Evolutionary conservation across 2,113 vertebrate species (phyloP).

Genomic region (Perognathus longimembris): DNA sequence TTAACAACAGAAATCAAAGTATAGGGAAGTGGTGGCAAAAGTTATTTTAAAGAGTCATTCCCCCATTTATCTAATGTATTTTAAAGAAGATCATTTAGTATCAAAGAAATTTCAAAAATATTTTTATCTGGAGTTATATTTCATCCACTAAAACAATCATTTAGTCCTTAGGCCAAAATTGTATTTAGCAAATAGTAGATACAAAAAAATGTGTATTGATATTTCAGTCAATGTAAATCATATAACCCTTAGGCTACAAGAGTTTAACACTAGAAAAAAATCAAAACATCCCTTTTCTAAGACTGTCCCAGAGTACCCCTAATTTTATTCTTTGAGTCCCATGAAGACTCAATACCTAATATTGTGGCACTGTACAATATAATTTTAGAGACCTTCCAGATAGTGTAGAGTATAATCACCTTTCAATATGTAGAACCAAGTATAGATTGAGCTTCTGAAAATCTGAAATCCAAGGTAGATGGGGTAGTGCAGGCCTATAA

Average conservation of each 20-base stretch:
- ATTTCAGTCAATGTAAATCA: too few relatives aligned
- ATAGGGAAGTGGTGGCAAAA: not conserved
- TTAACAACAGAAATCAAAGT: constrained; percentile 23
- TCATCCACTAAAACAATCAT: constrained; percentile 9
- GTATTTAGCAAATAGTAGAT: not conserved
- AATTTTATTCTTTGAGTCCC: not conserved
- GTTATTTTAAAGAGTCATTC: constrained; percentile 33
- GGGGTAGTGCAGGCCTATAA: too few relatives aligned
- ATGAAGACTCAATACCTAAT: not conserved
- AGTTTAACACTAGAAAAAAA: not conserved
- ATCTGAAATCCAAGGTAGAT: not conserved
- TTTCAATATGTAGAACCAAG: not conserved
- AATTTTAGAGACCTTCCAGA: not conserved
- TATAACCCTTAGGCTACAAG: too few relatives aligned
- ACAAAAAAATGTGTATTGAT: not conserved
- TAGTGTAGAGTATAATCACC: constrained; percentile 32
- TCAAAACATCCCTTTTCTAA: constrained; percentile 27
- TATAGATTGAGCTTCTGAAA: not conserved
- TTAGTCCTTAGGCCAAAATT: not conserved
- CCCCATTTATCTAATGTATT: constrained; percentile 46
- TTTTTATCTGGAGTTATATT: constrained; percentile 18
- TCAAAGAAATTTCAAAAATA: constrained; percentile 44
- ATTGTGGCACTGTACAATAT: not conserved
- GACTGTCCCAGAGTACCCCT: not conserved
- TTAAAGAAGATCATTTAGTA: constrained; percentile 23